These are phyloP conservation scores for Tyrannus savana DNA, from an alignment of 2,113 vertebrate genomes.

Conservation along the genomic window DNA sequence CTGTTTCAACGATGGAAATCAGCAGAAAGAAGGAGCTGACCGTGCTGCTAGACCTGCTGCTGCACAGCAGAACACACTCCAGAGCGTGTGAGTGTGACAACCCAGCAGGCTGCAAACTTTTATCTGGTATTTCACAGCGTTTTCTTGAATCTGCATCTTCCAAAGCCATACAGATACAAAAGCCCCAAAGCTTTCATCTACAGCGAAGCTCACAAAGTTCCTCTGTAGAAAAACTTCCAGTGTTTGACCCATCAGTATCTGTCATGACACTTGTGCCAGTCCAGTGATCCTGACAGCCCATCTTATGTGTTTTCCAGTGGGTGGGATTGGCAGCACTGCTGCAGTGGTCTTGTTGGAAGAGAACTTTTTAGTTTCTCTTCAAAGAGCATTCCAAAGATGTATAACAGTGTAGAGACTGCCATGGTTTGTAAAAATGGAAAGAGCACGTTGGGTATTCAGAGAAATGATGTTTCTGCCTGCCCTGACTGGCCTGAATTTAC, in stretches of 20 bases:
- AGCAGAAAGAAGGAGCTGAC: neutral
- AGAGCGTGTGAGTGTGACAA: neutral
- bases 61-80: neutral
- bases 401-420: neutral
- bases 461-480: neutral
- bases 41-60: neutral
- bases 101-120: neutral
- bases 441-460: fast-evolving
- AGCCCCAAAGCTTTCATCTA: neutral
- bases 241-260: neutral
- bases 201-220: neutral
- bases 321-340: neutral
- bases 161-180: neutral
- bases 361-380: neutral
- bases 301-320: neutral
- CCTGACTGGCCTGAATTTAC: neutral
- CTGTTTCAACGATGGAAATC: neutral
- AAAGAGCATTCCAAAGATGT: neutral
- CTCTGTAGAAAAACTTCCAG: neutral
- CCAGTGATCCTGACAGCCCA: neutral
- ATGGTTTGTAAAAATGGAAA: neutral
- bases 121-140: neutral
- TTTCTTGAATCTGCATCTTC: neutral
- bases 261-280: neutral
- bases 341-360: neutral